A percentile compares a stretch with the other conserved stretches of the same genome.
phyloP scores from a whole-genome alignment of 2,113 vertebrate species.

The Grus americana region DNA sequence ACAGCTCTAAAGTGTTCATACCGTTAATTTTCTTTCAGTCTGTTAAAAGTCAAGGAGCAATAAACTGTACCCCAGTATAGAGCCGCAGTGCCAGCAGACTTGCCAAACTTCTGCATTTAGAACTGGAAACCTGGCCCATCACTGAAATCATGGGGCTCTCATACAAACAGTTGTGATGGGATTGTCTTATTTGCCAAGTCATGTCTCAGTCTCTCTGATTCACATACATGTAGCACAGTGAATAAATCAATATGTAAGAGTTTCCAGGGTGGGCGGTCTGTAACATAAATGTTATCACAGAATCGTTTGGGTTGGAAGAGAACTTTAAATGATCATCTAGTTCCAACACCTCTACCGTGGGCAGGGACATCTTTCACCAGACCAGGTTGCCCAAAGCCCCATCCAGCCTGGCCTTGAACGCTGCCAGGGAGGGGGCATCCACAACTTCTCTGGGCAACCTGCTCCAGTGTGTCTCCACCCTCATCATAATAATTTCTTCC shows the following conservation, averaged over 20 bases:
- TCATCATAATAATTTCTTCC: not conserved
- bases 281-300: not conserved
- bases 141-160: not conserved
- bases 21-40: not conserved
- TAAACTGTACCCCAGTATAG: not conserved
- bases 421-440: not conserved
- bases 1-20: not conserved
- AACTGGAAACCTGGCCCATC: not conserved
- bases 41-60: not conserved
- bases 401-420: not conserved
- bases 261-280: not conserved
- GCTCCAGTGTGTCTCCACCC: not conserved
- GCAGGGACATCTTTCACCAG: not conserved
- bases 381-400: not conserved
- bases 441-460: not conserved
- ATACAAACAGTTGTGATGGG: not conserved
- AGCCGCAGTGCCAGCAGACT: not conserved
- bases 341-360: not conserved
- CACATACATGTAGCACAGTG: accelerated
- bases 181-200: not conserved
- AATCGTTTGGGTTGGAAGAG: not conserved
- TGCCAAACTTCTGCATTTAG: not conserved
- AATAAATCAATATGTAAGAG: not conserved
- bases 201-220: not conserved
- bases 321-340: not conserved